phyloP scores from a whole-genome alignment of 2,888 invertebrate species.

The Drosophila kambysellisi region DNA sequence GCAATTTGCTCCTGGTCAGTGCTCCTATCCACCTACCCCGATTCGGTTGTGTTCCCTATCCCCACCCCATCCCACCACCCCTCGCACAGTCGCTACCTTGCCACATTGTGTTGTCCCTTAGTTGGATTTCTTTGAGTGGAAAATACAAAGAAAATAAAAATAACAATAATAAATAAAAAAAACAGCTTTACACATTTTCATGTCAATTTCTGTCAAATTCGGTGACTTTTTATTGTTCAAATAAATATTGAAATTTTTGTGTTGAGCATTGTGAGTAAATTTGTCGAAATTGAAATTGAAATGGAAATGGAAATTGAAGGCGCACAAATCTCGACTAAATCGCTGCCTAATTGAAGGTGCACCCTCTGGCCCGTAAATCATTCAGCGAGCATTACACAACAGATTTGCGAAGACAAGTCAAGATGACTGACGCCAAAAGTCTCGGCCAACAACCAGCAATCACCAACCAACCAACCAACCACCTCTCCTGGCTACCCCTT shows the following conservation, averaged over 20 bases:
- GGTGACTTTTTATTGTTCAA: conserved; percentile 6
- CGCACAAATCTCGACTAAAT: conserved; percentile 21
- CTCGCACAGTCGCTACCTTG: neutral
- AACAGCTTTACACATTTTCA: conserved; percentile 26
- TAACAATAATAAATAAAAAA: neutral
- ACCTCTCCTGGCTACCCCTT: neutral
- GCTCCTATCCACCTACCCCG: conserved; percentile 3
- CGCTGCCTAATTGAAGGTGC: conserved; percentile 51
- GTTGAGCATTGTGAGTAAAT: neutral
- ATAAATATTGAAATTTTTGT: conserved; percentile 1
- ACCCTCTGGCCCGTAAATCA: conserved; percentile 33
- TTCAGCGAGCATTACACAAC: conserved; percentile 47
- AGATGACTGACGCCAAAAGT: conserved; percentile 31
- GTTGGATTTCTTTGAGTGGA: conserved; percentile 32
- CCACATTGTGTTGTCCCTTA: conserved; percentile 27
- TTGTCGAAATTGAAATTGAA: conserved; percentile 1
- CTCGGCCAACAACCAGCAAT: neutral
- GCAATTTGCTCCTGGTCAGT: conserved; percentile 66
- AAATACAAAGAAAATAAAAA: conserved; percentile 34
- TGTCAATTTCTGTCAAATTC: conserved; percentile 33
- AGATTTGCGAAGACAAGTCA: conserved; percentile 21
- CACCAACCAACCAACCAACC: neutral
- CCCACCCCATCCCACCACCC: neutral
- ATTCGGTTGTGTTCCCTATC: neutral
- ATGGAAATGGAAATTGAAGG: conserved; percentile 14